These are phyloP conservation scores for Ochotona princeps DNA, from an alignment of 2,113 vertebrate species.

Conservation along the genomic window DNA sequence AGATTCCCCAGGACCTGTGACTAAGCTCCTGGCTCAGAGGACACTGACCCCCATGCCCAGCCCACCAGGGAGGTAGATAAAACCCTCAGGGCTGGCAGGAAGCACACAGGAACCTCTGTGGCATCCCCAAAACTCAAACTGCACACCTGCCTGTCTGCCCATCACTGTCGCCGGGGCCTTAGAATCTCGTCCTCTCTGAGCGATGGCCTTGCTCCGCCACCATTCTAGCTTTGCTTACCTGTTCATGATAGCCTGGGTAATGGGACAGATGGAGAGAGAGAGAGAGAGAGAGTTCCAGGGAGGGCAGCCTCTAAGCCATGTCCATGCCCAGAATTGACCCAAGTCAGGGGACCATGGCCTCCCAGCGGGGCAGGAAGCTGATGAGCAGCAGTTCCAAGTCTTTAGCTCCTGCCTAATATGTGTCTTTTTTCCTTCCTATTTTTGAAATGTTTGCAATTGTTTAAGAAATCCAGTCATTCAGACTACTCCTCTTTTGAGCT, in stretches of 20 bases:
- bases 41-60: background rate
- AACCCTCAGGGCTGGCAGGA: background rate
- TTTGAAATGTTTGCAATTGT: conserved; percentile 61
- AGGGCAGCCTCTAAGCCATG: background rate
- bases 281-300: background rate
- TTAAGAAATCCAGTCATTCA: conserved; percentile 83
- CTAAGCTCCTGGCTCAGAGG: conserved; percentile 38
- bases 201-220: background rate
- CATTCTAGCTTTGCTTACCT: background rate
- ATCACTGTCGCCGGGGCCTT: background rate
- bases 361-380: background rate
- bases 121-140: background rate
- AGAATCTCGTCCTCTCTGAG: conserved; percentile 5
- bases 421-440: conserved; percentile 47
- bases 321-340: background rate
- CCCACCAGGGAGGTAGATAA: background rate
- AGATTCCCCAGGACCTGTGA: conserved; percentile 28
- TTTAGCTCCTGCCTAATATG: conserved; percentile 29
- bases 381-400: conserved; percentile 41
- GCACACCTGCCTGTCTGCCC: background rate
- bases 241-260: conserved; percentile 49
- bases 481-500: conserved; percentile 84
- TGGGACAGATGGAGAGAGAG: conserved; percentile 32
- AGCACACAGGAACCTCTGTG: background rate
- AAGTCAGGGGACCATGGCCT: background rate